Evolutionary conservation across 2,113 vertebrate species (phyloP).

Genomic region (Oryzias woworae): DNA sequence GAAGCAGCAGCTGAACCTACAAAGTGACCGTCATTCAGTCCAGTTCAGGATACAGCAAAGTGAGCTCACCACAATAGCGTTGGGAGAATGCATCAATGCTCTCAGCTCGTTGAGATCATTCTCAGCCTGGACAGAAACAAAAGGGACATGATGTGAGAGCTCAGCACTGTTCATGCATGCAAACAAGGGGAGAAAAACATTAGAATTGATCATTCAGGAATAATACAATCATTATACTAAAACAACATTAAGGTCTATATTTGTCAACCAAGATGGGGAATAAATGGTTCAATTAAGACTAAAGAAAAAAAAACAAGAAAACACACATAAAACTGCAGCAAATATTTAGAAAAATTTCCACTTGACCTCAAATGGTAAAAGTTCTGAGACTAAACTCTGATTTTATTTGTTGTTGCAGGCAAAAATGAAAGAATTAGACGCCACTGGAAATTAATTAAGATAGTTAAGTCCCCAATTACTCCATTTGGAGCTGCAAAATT

Average conservation of each 20-base stretch:
- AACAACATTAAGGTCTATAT: neutral
- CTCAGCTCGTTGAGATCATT: slow-evolving; percentile 99
- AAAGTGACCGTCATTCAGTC: slow-evolving; percentile 34
- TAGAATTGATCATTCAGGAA: slow-evolving; percentile 3
- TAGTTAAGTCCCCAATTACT: too few relatives aligned
- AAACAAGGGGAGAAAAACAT: slow-evolving; percentile 6
- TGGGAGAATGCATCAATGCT: slow-evolving; percentile 99
- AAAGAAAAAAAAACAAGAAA: too few relatives aligned
- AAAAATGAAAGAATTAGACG: too few relatives aligned
- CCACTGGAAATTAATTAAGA: too few relatives aligned
- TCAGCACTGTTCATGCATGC: slow-evolving; percentile 58
- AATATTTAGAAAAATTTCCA: too few relatives aligned
- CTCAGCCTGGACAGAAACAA: slow-evolving; percentile 89
- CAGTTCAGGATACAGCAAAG: slow-evolving; percentile 50
- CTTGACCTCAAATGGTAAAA: too few relatives aligned
- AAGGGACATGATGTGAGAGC: slow-evolving; percentile 56
- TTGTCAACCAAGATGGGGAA: neutral
- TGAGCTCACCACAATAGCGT: slow-evolving; percentile 98
- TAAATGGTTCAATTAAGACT: too few relatives aligned
- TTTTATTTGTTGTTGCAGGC: too few relatives aligned
- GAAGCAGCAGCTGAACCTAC: slow-evolving; percentile 46
- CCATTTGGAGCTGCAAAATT: too few relatives aligned
- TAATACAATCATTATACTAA: neutral
- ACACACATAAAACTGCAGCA: too few relatives aligned
- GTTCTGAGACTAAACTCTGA: too few relatives aligned